Conservation (phyloP, 2,113 vertebrate genomes). For the Lethenteron reissneri region DNA sequence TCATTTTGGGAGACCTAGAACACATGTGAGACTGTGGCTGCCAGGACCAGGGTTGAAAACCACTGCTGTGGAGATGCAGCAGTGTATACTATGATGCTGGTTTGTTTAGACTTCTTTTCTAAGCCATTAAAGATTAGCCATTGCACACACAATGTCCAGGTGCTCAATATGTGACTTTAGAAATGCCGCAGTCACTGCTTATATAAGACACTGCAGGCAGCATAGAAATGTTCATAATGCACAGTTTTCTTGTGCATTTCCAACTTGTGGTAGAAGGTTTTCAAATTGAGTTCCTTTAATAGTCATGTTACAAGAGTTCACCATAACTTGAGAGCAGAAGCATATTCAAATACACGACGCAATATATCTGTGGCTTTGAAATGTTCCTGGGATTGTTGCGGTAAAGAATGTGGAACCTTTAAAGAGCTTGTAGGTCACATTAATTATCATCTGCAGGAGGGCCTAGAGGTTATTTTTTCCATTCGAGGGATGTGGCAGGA, state of each 20-base stretch:
- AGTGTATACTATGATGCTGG: conserved; percentile 13
- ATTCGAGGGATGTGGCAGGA: conserved; percentile 9
- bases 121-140: no score
- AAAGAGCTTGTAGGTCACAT: background rate
- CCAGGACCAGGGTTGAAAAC: conserved; percentile 9
- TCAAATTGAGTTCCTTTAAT: conserved; percentile 9
- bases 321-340: background rate
- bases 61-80: conserved; percentile 4
- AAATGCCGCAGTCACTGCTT: no score
- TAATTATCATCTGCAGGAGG: conserved; percentile 10
- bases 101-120: conserved; percentile 8
- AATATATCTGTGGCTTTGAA: no score
- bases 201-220: background rate
- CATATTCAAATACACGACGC: no score
- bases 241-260: conserved; percentile 7
- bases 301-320: conserved; percentile 7
- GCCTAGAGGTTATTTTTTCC: conserved; percentile 7
- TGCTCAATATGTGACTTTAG: no score
- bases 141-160: no score
- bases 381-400: no score
- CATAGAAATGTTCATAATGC: conserved; percentile 6
- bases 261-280: conserved; percentile 8
- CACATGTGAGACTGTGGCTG: conserved; percentile 13
- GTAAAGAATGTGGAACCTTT: no score
- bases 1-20: conserved; percentile 6